Percentiles rank a stretch among this genome's conserved stretches.
Evolutionary conservation across 2,797 vertebrate genomes (phyloP).

Genomic region (Schizopygopsis pylzovi): DNA sequence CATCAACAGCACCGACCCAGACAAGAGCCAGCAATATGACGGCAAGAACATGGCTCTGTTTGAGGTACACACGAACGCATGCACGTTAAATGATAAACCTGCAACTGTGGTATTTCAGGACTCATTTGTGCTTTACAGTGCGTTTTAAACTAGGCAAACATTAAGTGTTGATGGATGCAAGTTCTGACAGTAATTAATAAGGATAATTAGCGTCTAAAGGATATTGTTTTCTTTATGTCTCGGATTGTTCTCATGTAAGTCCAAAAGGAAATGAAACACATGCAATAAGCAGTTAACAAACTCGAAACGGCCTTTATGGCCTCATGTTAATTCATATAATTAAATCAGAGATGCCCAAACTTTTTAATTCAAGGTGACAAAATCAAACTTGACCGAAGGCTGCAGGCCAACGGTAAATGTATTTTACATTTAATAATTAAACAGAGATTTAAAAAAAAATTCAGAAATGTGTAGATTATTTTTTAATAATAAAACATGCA

Average conservation of each 20-base stretch:
- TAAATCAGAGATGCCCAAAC: background rate
- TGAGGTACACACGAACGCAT: slow-evolving; percentile 80
- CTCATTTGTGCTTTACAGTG: no score
- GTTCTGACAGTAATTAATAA: slow-evolving; percentile 74
- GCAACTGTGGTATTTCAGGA: no score
- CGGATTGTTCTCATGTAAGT: no score
- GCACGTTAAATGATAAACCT: background rate
- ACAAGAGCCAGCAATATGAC: slow-evolving; percentile 94
- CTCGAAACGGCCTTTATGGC: background rate
- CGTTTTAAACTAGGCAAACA: no score
- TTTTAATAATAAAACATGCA: background rate
- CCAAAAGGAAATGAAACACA: background rate
- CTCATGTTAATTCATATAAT: background rate
- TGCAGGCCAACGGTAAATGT: background rate
- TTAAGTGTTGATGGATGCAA: no score
- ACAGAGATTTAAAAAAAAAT: no score
- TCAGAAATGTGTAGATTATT: no score
- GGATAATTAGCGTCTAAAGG: slow-evolving; percentile 73
- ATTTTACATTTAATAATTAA: background rate
- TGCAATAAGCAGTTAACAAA: background rate
- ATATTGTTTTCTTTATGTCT: no score
- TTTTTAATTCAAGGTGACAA: background rate
- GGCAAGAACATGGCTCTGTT: slow-evolving; percentile 99
- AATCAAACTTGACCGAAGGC: background rate
- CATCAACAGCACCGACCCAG: slow-evolving; percentile 96